A percentile compares a stretch with the other conserved stretches of the same genome.
phyloP scores from a whole-genome alignment of 2,888 invertebrate genomes.

The Julus scandinavius region DNA sequence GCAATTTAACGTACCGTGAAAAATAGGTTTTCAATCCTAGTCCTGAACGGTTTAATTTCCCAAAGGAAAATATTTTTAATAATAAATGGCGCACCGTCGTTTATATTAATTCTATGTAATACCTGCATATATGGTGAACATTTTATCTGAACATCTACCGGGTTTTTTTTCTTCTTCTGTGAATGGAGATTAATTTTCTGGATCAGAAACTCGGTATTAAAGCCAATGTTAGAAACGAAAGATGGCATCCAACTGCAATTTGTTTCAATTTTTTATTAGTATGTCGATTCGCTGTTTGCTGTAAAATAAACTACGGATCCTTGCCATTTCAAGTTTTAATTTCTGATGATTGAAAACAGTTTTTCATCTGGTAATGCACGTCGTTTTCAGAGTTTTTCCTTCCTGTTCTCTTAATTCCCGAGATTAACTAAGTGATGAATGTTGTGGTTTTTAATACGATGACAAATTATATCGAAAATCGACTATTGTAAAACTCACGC shows the following conservation, averaged over 20 bases:
- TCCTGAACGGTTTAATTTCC: neutral
- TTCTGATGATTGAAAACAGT: neutral
- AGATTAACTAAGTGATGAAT: slow-evolving; percentile 18
- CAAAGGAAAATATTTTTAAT: slow-evolving; percentile 26
- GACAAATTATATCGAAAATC: slow-evolving; percentile 34
- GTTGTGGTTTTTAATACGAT: slow-evolving; percentile 21
- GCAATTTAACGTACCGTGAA: neutral
- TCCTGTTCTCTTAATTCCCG: neutral
- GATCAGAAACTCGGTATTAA: neutral
- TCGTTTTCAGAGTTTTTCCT: slow-evolving; percentile 12
- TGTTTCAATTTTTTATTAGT: no score
- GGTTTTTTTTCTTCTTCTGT: neutral
- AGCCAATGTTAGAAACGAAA: neutral
- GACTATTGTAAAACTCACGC: slow-evolving; percentile 9
- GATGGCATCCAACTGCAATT: neutral
- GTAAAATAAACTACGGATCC: no score
- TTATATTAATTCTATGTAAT: slow-evolving; percentile 31
- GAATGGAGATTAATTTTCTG: neutral
- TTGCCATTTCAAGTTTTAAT: neutral
- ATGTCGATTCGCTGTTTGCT: no score
- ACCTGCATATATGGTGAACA: neutral
- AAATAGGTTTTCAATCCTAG: slow-evolving; percentile 29
- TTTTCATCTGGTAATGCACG: neutral
- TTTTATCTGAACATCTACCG: neutral
- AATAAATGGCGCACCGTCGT: neutral